These are phyloP conservation scores for Ladona fulva DNA, from an alignment of 1,140 invertebrate species.

Conservation along the genomic window DNA sequence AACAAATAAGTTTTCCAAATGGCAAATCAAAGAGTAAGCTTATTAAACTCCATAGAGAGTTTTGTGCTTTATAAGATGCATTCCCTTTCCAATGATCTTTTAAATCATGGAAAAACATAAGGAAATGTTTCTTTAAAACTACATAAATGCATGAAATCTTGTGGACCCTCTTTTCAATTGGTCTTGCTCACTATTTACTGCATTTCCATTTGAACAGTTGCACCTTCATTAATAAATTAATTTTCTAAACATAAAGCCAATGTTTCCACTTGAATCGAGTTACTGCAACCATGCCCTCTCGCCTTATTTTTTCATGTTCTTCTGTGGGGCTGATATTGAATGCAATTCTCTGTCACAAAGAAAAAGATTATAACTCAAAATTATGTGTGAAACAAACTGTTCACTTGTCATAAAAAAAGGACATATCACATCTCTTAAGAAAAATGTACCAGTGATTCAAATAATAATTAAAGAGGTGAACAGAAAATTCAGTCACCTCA, in stretches of 20 bases:
- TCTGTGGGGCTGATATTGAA: constrained; percentile 43
- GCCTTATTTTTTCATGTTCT: constrained; percentile 41
- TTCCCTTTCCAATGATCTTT: not conserved
- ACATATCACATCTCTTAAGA: too few relatives aligned
- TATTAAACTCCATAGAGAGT: too few relatives aligned
- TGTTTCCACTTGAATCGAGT: constrained; percentile 42
- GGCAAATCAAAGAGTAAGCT: too few relatives aligned
- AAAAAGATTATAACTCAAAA: constrained; percentile 21
- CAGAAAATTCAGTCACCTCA: too few relatives aligned
- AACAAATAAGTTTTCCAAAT: too few relatives aligned
- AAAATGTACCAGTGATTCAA: too few relatives aligned
- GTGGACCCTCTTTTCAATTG: constrained; percentile 4
- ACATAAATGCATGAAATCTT: not conserved
- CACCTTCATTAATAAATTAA: not conserved
- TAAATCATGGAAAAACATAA: not conserved
- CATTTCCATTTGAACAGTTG: not conserved
- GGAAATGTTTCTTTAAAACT: not conserved
- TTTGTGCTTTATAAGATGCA: too few relatives aligned
- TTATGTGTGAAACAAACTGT: too few relatives aligned
- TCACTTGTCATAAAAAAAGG: too few relatives aligned
- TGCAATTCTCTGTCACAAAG: constrained; percentile 39
- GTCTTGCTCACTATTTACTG: not conserved
- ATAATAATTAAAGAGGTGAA: too few relatives aligned
- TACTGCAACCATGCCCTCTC: constrained; percentile 34
- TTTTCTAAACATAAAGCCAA: constrained; percentile 43